Evolutionary conservation across 2,797 vertebrate genomes (phyloP).

Genomic region (Myotis pilosus): DNA sequence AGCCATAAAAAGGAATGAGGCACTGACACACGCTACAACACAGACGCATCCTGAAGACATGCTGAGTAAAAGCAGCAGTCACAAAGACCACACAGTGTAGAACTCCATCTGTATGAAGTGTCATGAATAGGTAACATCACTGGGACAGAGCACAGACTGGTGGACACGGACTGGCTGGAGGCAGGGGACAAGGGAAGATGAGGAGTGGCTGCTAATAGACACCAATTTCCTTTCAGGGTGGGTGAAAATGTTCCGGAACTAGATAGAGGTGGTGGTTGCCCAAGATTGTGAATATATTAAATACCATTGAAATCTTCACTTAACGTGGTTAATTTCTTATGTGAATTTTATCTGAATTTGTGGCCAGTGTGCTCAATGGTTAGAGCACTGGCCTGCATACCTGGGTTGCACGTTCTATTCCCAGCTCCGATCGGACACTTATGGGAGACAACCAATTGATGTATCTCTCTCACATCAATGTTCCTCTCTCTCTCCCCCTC

Average conservation of each 20-base stretch:
- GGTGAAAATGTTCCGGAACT: neutral
- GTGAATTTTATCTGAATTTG: neutral
- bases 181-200: rapidly evolving
- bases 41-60: rapidly evolving
- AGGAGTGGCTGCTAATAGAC: neutral
- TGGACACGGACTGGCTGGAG: neutral
- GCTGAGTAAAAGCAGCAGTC: neutral
- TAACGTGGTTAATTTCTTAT: neutral
- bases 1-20: neutral
- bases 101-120: rapidly evolving
- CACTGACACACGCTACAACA: rapidly evolving
- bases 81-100: rapidly evolving
- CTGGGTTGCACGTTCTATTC: no score
- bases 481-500: no score
- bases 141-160: neutral
- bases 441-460: no score
- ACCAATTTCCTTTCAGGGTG: rapidly evolving
- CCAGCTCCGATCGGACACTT: no score
- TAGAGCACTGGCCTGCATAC: no score
- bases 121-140: neutral
- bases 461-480: no score
- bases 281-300: neutral
- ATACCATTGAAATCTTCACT: neutral
- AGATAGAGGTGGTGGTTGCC: neutral
- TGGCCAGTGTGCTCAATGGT: no score